Evolutionary conservation across 2,888 invertebrate species (phyloP).

Genomic region (Patella caerulea): DNA sequence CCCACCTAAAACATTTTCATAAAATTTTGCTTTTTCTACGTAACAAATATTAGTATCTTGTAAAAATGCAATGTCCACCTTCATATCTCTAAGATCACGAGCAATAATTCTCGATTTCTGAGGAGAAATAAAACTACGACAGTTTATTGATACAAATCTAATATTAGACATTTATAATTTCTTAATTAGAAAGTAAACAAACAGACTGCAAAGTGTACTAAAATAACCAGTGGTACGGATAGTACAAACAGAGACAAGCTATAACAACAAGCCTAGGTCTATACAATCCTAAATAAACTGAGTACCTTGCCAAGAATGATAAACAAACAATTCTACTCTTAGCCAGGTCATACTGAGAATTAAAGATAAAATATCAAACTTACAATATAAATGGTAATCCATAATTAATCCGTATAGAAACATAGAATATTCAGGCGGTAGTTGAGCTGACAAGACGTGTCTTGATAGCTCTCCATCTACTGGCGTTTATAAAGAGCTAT

Average conservation of each 20-base stretch:
- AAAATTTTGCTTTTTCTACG: not conserved
- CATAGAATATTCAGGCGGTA: too few relatives aligned
- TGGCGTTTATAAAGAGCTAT: too few relatives aligned
- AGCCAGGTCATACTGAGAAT: too few relatives aligned
- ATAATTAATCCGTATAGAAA: too few relatives aligned
- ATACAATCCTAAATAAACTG: not conserved
- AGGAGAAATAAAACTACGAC: slow-evolving; percentile 4
- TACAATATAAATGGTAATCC: too few relatives aligned
- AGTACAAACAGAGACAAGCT: too few relatives aligned
- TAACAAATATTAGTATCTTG: slow-evolving; percentile 3
- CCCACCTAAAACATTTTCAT: not conserved
- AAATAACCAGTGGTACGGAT: too few relatives aligned
- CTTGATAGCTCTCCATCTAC: too few relatives aligned
- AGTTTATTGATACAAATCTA: not conserved
- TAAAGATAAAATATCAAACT: too few relatives aligned
- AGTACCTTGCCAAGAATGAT: slow-evolving; percentile 4
- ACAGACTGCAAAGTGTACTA: too few relatives aligned
- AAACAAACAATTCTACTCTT: not conserved
- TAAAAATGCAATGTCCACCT: not conserved
- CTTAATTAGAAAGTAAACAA: not conserved
- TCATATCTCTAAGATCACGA: not conserved
- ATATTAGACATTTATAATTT: slow-evolving; percentile 2
- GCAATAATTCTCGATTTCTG: slow-evolving; percentile 3
- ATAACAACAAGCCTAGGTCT: too few relatives aligned
- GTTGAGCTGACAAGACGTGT: too few relatives aligned